phyloP scores from a whole-genome alignment of 2,113 vertebrate genomes.

The Heloderma charlesbogerti region DNA sequence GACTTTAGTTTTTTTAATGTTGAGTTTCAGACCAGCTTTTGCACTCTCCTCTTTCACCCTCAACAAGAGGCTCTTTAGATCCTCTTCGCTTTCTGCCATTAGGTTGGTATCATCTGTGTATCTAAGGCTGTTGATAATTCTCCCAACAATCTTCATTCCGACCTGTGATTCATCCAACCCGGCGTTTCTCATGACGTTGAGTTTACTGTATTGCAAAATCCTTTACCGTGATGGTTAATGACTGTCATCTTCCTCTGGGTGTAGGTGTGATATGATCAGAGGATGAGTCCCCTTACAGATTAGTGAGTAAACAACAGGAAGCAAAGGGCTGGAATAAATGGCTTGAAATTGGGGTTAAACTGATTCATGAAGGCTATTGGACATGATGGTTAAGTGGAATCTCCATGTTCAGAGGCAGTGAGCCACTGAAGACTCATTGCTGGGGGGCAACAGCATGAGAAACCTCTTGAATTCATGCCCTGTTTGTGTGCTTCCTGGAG shows the following conservation, averaged over 20 bases:
- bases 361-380: background rate
- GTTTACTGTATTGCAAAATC: background rate
- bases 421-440: background rate
- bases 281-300: too few species aligned
- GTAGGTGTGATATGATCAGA: background rate
- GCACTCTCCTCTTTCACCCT: too few species aligned
- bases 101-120: too few species aligned
- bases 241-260: background rate
- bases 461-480: background rate
- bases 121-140: too few species aligned
- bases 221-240: background rate
- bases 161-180: too few species aligned
- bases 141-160: too few species aligned
- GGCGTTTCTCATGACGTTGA: too few species aligned
- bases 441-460: background rate
- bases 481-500: background rate
- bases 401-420: background rate
- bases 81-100: too few species aligned
- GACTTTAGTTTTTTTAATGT: too few species aligned
- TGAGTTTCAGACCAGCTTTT: too few species aligned
- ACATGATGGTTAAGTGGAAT: background rate
- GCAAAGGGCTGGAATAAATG: background rate
- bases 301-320: background rate
- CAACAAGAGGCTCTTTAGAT: too few species aligned
- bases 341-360: background rate